A percentile compares a stretch with the other conserved stretches of the same genome.
phyloP scores from a whole-genome alignment of 2,797 vertebrate genomes.

The Alcedo quadribrachys region DNA sequence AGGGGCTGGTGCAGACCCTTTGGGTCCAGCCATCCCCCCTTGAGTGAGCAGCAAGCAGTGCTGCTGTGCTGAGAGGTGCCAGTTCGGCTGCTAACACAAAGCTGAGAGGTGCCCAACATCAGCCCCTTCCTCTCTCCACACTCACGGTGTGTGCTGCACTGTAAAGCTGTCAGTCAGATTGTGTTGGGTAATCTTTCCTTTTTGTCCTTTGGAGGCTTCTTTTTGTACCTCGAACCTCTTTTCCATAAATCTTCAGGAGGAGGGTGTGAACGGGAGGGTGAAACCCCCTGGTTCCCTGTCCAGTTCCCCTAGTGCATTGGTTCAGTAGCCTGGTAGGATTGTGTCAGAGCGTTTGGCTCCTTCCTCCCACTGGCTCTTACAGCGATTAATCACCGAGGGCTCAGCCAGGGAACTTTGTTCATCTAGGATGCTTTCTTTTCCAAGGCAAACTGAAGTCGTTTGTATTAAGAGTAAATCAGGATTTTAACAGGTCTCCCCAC shows the following conservation, averaged over 20 bases:
- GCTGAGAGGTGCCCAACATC: not conserved
- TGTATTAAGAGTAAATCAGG: not conserved
- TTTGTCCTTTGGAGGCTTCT: not conserved
- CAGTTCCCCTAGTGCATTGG: not conserved
- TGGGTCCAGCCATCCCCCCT: not conserved
- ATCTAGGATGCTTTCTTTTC: not conserved
- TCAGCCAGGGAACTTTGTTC: not conserved
- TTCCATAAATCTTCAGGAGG: conserved; percentile 44
- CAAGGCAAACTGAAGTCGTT: not conserved
- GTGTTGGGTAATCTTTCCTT: conserved; percentile 13
- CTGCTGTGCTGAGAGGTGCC: fast-evolving
- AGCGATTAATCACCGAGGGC: not conserved
- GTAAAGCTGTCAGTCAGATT: not conserved
- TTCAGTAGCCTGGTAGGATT: not conserved
- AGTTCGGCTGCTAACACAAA: not conserved
- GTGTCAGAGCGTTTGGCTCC: conserved; percentile 34
- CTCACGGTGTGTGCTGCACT: fast-evolving
- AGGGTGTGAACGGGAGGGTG: not conserved
- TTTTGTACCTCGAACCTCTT: not conserved
- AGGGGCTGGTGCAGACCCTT: not conserved
- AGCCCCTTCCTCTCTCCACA: not conserved
- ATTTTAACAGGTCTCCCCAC: not conserved
- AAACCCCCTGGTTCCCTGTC: not conserved
- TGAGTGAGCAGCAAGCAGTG: not conserved
- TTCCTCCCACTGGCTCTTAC: not conserved